These are phyloP conservation scores for Parnassius smintheus DNA, from an alignment of 2,888 invertebrate species.

Conservation along the genomic window DNA sequence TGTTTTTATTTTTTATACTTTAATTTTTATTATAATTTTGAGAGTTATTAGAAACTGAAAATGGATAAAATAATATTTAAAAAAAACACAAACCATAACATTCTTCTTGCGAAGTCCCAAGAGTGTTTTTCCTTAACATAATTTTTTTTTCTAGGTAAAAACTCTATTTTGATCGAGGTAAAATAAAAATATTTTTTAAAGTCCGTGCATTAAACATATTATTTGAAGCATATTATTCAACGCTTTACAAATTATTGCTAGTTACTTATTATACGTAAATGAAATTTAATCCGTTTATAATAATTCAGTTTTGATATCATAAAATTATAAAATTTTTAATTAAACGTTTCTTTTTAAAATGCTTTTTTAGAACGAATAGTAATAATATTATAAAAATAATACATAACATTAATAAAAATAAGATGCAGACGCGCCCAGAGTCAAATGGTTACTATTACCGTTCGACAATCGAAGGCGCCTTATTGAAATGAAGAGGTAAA, in stretches of 20 bases:
- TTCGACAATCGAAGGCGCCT: slow-evolving; percentile 30
- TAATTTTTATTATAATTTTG: no score
- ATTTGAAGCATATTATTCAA: no score
- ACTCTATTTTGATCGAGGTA: not conserved
- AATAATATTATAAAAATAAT: no score
- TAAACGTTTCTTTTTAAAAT: no score
- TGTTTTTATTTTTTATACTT: no score
- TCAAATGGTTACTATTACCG: slow-evolving; percentile 24
- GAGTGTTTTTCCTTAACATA: slow-evolving; percentile 50
- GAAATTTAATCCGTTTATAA: not conserved
- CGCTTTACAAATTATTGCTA: not conserved
- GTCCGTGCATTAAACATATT: not conserved
- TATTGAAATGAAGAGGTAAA: slow-evolving; percentile 35
- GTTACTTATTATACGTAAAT: not conserved
- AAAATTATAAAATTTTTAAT: no score
- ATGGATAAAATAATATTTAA: not conserved
- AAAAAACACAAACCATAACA: slow-evolving; percentile 49
- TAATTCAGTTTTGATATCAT: no score
- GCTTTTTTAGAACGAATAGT: no score
- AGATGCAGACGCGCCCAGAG: no score
- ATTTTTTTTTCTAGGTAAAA: slow-evolving; percentile 11
- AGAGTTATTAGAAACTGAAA: not conserved
- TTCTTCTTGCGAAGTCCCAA: slow-evolving; percentile 56
- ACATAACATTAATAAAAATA: no score
- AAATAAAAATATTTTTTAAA: not conserved